phyloP scores from a whole-genome alignment of 2,113 vertebrate genomes.

The Bubalus kerabau region DNA sequence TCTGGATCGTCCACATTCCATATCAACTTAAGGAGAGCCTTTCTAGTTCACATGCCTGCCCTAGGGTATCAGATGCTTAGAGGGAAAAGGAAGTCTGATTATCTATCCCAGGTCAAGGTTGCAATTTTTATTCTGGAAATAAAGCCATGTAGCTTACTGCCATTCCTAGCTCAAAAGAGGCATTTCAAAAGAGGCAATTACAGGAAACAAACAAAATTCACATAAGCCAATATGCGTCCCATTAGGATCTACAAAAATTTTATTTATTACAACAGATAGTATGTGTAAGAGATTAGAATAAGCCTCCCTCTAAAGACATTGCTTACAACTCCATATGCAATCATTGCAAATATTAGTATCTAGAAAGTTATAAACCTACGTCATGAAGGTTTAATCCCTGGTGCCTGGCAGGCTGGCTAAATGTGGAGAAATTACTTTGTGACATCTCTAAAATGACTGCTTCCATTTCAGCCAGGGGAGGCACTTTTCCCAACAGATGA shows the following conservation, averaged over 20 bases:
- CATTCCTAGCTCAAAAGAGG: background rate
- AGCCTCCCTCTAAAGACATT: background rate
- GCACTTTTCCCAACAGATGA: slow-evolving; percentile 76
- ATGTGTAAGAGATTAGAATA: background rate
- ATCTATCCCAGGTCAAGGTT: background rate
- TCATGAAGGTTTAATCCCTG: background rate
- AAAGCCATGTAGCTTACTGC: background rate
- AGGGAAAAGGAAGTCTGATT: background rate
- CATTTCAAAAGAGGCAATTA: background rate
- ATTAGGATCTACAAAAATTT: background rate
- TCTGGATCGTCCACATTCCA: background rate
- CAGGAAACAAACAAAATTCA: background rate
- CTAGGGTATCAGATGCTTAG: background rate
- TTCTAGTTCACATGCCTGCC: background rate
- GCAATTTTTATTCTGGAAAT: background rate
- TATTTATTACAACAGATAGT: background rate
- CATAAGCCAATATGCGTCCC: background rate
- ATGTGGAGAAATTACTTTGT: too few species aligned
- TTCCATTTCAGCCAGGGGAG: slow-evolving; percentile 72
- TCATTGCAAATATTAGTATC: background rate
- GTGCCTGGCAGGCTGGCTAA: background rate
- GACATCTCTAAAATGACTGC: background rate
- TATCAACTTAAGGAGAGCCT: background rate
- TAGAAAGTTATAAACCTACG: background rate
- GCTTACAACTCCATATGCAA: background rate